Evolutionary conservation across 2,888 invertebrate genomes (phyloP).

Genomic region (Craniophora ligustri): DNA sequence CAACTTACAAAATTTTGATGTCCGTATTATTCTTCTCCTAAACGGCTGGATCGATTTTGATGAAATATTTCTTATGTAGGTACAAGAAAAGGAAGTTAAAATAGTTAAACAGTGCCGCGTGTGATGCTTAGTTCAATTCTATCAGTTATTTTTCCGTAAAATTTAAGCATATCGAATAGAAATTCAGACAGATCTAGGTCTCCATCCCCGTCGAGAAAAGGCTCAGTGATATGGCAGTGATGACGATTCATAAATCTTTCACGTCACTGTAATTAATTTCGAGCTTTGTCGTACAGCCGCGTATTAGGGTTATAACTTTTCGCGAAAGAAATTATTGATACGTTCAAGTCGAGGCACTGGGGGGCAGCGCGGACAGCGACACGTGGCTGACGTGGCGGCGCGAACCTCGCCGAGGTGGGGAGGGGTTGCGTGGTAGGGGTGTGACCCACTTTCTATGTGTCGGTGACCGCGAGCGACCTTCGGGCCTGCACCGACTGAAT

Average conservation of each 20-base stretch:
- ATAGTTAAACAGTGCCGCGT: too few relatives aligned
- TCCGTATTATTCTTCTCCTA: too few relatives aligned
- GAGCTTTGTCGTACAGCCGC: background rate
- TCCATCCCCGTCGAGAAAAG: background rate
- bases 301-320: conserved; percentile 9
- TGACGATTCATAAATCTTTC: background rate
- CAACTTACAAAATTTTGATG: too few relatives aligned
- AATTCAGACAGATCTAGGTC: background rate
- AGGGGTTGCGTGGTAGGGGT: conserved; percentile 63
- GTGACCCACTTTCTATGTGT: conserved; percentile 82
- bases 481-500: conserved; percentile 79
- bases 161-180: too few relatives aligned
- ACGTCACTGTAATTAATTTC: background rate
- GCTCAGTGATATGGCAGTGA: background rate
- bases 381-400: conserved; percentile 59
- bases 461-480: conserved; percentile 86
- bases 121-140: too few relatives aligned
- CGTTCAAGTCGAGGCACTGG: conserved; percentile 7
- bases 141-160: too few relatives aligned
- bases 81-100: too few relatives aligned
- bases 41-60: too few relatives aligned
- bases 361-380: conserved; percentile 4
- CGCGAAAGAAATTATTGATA: conserved; percentile 16
- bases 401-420: conserved; percentile 31
- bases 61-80: too few relatives aligned